Conservation (phyloP, 2,888 invertebrate genomes). For the Hydroisotoma schaefferi region DNA sequence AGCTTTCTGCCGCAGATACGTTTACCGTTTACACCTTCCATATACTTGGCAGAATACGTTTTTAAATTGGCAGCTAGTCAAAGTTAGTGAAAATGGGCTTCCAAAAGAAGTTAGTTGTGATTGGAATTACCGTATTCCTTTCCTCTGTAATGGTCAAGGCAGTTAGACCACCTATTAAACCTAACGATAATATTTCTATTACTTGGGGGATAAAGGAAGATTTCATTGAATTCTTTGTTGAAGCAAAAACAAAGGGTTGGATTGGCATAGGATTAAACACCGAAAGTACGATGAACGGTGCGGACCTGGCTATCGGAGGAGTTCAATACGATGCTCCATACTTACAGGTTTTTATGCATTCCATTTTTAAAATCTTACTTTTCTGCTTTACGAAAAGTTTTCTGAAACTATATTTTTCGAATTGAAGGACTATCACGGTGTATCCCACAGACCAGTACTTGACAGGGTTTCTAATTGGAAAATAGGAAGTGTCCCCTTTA, state of each 20-base stretch:
- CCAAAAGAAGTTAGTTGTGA: no score
- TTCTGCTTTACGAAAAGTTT: background rate
- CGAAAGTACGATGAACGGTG: background rate
- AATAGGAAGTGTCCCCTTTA: background rate
- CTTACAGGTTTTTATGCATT: background rate
- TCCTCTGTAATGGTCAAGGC: background rate
- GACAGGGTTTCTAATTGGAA: background rate
- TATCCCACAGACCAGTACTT: background rate
- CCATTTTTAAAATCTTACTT: background rate
- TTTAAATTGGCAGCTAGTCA: no score
- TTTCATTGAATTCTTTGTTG: background rate
- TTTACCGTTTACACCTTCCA: no score
- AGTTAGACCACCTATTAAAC: background rate
- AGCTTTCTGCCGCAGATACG: no score
- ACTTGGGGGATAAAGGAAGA: constrained; percentile 1
- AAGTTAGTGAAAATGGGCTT: background rate
- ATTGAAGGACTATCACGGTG: constrained; percentile 1
- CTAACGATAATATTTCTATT: background rate
- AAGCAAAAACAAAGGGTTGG: background rate
- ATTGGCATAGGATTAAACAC: background rate
- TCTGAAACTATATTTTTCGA: background rate
- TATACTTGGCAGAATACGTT: no score
- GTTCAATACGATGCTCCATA: background rate
- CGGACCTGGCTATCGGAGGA: background rate
- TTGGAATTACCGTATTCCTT: background rate